These are phyloP conservation scores for Glyptemys insculpta DNA, from an alignment of 2,797 vertebrate species.

Conservation along the genomic window DNA sequence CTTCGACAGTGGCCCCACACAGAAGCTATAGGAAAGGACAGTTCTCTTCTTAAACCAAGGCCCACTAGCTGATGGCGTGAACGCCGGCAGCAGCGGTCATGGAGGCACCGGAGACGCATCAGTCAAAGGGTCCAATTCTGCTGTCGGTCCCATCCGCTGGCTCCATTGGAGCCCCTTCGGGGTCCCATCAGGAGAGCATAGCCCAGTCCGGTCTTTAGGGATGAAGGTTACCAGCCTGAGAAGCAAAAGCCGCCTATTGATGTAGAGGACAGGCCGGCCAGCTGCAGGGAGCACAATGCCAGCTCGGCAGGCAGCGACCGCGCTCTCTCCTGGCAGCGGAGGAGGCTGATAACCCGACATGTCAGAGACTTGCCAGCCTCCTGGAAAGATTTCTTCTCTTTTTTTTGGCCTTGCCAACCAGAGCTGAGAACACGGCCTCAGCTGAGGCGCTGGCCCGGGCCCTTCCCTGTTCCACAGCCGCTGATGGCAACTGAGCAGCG, in stretches of 20 bases:
- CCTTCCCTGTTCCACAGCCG: not conserved
- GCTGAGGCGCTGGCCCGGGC: not conserved
- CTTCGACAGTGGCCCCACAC: not conserved
- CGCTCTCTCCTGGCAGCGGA: not conserved
- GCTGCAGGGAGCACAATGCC: not conserved
- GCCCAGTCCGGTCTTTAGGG: not conserved
- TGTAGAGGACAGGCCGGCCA: not conserved
- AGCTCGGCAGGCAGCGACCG: no score
- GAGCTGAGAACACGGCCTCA: not conserved
- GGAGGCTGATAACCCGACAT: no score
- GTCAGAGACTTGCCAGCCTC: not conserved
- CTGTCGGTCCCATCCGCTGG: not conserved
- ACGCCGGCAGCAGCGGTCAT: no score
- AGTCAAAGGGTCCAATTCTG: not conserved
- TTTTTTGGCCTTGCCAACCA: not conserved
- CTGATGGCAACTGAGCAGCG: not conserved
- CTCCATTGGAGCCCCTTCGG: accelerated
- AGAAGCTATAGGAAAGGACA: not conserved
- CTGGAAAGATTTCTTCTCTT: not conserved
- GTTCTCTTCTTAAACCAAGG: not conserved
- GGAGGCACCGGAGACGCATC: not conserved
- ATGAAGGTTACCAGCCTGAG: not conserved
- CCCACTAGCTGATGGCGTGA: not conserved
- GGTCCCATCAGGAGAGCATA: not conserved
- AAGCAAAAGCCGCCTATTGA: not conserved